phyloP scores from a whole-genome alignment of 2,888 invertebrate genomes.

The Itoplectis maculator region DNA sequence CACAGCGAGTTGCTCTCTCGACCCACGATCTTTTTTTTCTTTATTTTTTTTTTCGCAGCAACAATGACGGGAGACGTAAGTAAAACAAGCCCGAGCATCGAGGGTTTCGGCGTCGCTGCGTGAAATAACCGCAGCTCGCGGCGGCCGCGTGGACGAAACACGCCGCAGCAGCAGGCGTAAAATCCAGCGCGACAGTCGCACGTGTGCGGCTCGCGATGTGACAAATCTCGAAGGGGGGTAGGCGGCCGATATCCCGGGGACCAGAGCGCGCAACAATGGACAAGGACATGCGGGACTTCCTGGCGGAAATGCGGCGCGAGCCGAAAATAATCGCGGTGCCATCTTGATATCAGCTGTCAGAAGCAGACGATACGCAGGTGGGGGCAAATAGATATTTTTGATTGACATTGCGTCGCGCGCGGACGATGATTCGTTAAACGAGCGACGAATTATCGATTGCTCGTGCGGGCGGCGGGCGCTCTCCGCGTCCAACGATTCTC shows the following conservation, averaged over 20 bases:
- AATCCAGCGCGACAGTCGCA: too few species aligned
- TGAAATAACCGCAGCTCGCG: too few species aligned
- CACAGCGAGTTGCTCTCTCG: not conserved
- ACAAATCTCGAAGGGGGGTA: not conserved
- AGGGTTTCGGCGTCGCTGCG: conserved; percentile 64
- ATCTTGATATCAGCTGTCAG: conserved; percentile 78
- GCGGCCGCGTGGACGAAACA: too few species aligned
- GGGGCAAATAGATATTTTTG: conserved; percentile 35
- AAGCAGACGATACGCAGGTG: conserved; percentile 80
- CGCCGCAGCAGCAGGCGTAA: too few species aligned
- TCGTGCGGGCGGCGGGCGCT: not conserved
- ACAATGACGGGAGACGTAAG: conserved; percentile 73
- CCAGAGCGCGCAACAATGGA: not conserved
- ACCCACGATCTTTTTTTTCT: conserved; percentile 14
- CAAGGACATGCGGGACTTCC: not conserved
- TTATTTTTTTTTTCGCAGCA: conserved; percentile 19
- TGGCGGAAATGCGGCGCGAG: conserved; percentile 62
- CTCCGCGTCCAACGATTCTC: too few species aligned
- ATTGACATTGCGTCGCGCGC: conserved; percentile 6
- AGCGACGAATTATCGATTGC: conserved; percentile 11
- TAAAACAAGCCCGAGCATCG: conserved; percentile 42
- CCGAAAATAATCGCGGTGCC: conserved; percentile 63
- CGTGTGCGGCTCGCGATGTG: too few species aligned
- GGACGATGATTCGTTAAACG: not conserved
- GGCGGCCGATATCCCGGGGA: too few species aligned